phyloP scores from a whole-genome alignment of 1,140 invertebrate species.

The Tetraneura akinire region DNA sequence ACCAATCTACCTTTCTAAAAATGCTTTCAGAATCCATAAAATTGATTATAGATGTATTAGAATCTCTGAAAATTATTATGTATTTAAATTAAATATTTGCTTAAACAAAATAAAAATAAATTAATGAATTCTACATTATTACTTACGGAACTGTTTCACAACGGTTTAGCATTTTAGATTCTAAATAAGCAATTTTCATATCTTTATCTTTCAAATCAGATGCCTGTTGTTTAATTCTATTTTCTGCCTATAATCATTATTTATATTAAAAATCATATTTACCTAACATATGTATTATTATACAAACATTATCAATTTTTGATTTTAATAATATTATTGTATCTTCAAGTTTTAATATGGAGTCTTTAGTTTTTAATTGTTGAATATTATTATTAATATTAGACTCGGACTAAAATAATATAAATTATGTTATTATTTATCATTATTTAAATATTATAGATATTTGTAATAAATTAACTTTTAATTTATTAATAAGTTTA shows the following conservation, averaged over 20 bases:
- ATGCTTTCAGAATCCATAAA: neutral
- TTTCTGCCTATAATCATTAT: neutral
- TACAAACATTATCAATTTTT: constrained; percentile 1
- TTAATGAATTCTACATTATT: neutral
- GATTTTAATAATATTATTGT: neutral
- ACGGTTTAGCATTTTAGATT: neutral
- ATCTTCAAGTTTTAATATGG: neutral
- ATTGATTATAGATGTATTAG: neutral
- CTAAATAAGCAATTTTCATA: constrained; percentile 21
- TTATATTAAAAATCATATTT: neutral
- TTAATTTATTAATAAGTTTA: neutral
- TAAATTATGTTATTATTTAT: neutral
- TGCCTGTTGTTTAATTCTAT: constrained; percentile 12
- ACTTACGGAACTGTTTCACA: neutral
- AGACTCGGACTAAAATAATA: neutral
- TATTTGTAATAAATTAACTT: neutral
- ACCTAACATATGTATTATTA: neutral
- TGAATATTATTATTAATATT: constrained; percentile 4
- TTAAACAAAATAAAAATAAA: neutral
- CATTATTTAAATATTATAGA: neutral
- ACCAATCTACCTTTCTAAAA: constrained; percentile 24
- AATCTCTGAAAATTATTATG: neutral
- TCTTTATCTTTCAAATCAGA: neutral
- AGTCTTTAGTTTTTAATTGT: neutral
- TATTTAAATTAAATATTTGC: neutral